Conservation (phyloP, 2,797 vertebrate genomes). For the Peromyscus eremicus region DNA sequence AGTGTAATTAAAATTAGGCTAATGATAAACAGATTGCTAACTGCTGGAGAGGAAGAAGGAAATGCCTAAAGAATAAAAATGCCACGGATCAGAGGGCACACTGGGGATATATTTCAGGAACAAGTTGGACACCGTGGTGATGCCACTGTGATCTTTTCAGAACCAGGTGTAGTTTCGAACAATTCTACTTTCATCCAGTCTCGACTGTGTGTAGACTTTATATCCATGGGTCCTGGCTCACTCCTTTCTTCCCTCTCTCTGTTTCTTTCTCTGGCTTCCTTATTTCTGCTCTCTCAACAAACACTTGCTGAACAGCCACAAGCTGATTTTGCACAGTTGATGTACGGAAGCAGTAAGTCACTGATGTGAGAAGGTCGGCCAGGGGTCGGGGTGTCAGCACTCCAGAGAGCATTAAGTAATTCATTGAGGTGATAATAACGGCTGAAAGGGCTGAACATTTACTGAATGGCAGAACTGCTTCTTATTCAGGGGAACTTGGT, state of each 20-base stretch:
- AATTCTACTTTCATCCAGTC: neutral
- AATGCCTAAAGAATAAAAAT: slow-evolving; percentile 4
- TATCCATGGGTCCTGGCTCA: neutral
- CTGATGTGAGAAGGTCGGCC: neutral
- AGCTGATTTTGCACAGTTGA: neutral
- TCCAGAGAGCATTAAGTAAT: neutral
- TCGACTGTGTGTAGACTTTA: neutral
- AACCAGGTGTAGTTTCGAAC: slow-evolving; percentile 1
- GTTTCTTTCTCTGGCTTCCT: neutral
- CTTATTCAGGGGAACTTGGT: neutral
- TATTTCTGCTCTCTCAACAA: neutral
- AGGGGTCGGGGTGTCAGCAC: neutral
- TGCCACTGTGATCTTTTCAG: neutral
- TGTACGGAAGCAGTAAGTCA: neutral
- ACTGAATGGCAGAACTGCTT: neutral
- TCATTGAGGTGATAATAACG: neutral
- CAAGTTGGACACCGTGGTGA: neutral
- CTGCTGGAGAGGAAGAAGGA: slow-evolving; percentile 6
- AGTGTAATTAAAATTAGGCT: neutral
- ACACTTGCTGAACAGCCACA: neutral
- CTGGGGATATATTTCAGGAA: slow-evolving; percentile 44
- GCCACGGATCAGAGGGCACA: neutral
- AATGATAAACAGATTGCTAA: neutral
- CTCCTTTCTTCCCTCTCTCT: neutral
- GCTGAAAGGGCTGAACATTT: neutral